These are phyloP conservation scores for Boleophthalmus pectinirostris DNA, from an alignment of 2,113 vertebrate species.

Conservation along the genomic window DNA sequence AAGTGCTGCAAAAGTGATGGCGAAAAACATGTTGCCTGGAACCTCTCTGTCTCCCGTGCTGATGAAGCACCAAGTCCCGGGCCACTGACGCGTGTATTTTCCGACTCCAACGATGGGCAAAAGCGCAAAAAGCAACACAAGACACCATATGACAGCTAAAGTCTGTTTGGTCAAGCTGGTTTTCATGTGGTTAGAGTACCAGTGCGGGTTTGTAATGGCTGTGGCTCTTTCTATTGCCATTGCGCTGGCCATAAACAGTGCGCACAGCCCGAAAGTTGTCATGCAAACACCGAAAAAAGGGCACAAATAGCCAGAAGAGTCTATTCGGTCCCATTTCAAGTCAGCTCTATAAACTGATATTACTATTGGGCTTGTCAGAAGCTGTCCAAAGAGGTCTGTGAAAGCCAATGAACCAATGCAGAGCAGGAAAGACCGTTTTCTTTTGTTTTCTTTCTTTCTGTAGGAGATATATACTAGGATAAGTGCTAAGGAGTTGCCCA, in stretches of 20 bases:
- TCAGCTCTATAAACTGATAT: constrained; percentile 87
- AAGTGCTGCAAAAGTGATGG: constrained; percentile 84
- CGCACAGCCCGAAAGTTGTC: constrained; percentile 92
- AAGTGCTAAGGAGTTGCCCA: constrained; percentile 91
- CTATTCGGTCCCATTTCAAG: constrained; percentile 80
- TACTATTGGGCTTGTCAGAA: constrained; percentile 93
- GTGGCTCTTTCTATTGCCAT: constrained; percentile 92
- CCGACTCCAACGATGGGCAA: constrained; percentile 87
- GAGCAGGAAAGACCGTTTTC: constrained; percentile 90
- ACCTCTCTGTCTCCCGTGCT: constrained; percentile 70
- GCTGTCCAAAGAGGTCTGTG: constrained; percentile 90
- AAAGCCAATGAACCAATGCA: constrained; percentile 92
- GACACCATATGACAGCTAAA: constrained; percentile 81
- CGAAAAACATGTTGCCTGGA: constrained; percentile 81
- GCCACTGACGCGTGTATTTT: constrained; percentile 89
- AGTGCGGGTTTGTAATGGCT: constrained; percentile 91
- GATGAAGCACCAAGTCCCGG: constrained; percentile 97
- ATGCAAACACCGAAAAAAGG: constrained; percentile 91
- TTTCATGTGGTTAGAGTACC: constrained; percentile 92
- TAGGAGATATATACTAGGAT: constrained; percentile 87
- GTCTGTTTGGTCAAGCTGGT: constrained; percentile 80
- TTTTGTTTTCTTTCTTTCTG: constrained; percentile 82
- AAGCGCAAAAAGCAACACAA: constrained; percentile 82
- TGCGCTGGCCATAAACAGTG: constrained; percentile 89
- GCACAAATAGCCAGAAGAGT: constrained; percentile 85